Percentiles rank a stretch among this genome's conserved stretches.
phyloP scores from a whole-genome alignment of 2,888 invertebrate species.

The Phasia obesa region DNA sequence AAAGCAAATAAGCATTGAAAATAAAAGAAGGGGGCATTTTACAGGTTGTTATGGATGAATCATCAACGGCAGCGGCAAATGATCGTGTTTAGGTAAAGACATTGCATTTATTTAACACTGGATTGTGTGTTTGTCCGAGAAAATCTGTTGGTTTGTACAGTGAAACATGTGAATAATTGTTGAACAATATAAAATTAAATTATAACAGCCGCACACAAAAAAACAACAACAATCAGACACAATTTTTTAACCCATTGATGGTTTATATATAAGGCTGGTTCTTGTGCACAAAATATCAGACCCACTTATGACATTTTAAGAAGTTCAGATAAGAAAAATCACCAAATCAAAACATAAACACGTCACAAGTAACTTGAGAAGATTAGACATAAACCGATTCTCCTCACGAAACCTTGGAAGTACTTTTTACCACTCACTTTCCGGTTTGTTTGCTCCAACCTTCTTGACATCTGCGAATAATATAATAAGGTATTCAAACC shows the following conservation, averaged over 20 bases:
- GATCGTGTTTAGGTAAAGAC: constrained; percentile 23
- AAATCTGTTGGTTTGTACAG: constrained; percentile 14
- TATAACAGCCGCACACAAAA: constrained; percentile 54
- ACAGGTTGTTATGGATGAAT: constrained; percentile 65
- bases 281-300: too few species aligned
- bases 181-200: constrained; percentile 64
- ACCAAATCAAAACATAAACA: too few species aligned
- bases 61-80: constrained; percentile 49
- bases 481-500: too few species aligned
- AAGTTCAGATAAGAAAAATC: too few species aligned
- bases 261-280: not conserved
- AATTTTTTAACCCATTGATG: constrained; percentile 30
- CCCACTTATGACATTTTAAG: too few species aligned
- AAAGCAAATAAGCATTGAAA: constrained; percentile 9
- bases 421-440: too few species aligned
- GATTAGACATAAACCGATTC: too few species aligned
- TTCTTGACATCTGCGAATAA: too few species aligned
- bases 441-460: too few species aligned
- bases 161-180: constrained; percentile 67
- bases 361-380: too few species aligned
- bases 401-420: too few species aligned
- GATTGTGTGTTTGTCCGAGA: constrained; percentile 7
- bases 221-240: constrained; percentile 8
- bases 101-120: not conserved
- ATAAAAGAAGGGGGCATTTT: constrained; percentile 41